A percentile compares a stretch with the other conserved stretches of the same genome.
Conservation (phyloP, 2,113 vertebrate genomes). For the Oreochromis niloticus region DNA sequence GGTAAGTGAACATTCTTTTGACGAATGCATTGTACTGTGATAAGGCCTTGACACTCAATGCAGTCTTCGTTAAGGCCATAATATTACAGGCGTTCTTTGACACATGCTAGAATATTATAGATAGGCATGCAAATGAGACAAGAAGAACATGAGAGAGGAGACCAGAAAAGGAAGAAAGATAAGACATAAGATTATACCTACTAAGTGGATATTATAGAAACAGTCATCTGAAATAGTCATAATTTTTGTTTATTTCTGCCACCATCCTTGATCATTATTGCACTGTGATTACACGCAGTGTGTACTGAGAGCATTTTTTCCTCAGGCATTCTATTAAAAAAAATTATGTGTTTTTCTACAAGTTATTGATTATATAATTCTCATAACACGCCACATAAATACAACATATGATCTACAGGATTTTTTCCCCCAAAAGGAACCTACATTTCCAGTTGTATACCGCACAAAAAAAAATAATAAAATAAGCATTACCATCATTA, state of each 20-base stretch:
- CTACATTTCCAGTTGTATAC: background rate
- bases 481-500: background rate
- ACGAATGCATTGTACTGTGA: background rate
- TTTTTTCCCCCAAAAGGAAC: fast-evolving
- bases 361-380: background rate
- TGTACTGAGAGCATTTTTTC: background rate
- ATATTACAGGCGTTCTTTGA: background rate
- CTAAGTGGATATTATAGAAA: background rate
- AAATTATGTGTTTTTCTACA: background rate
- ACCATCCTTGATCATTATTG: background rate
- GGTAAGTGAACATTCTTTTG: background rate
- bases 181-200: background rate
- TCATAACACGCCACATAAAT: background rate
- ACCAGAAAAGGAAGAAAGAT: background rate
- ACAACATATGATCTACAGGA: background rate
- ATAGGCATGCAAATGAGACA: background rate
- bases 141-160: background rate
- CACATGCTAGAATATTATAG: background rate
- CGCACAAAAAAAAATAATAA: background rate
- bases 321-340: background rate
- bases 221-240: background rate
- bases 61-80: slow-evolving; percentile 17
- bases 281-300: background rate
- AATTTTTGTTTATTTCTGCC: background rate
- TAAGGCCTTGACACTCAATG: slow-evolving; percentile 4